phyloP scores from a whole-genome alignment of 2,888 invertebrate species.

The Pterobdella sp. region DNA sequence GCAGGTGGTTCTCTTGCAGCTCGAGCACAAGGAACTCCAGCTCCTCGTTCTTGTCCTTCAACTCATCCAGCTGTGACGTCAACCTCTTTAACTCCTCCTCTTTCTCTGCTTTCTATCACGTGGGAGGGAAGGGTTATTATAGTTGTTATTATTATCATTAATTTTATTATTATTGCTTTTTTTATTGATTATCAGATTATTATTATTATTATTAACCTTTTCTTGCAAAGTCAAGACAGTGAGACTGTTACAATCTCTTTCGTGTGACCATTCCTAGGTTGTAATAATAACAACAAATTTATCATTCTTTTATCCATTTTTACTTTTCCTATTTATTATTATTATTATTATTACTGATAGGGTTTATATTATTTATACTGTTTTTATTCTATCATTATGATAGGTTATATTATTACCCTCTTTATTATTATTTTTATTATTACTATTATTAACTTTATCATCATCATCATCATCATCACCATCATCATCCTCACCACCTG shows the following conservation, averaged over 20 bases:
- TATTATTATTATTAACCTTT: constrained; percentile 14
- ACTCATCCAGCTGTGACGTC: constrained; percentile 16
- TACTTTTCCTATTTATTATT: no score
- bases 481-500: background rate
- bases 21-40: constrained; percentile 25
- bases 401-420: background rate
- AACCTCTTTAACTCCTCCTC: constrained; percentile 3
- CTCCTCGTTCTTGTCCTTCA: constrained; percentile 25
- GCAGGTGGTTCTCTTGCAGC: constrained; percentile 6
- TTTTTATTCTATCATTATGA: no score
- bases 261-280: constrained; percentile 5
- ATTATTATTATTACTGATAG: no score
- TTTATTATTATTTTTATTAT: no score
- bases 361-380: no score
- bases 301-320: no score
- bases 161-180: background rate
- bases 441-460: no score
- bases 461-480: background rate
- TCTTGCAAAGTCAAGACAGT: constrained; percentile 18
- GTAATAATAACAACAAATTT: background rate
- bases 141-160: background rate
- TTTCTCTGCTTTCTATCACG: constrained; percentile 13
- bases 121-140: background rate
- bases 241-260: constrained; percentile 13
- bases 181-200: background rate